Base-by-base conservation (phyloP, 2,888 invertebrate genomes). In the Plusia festucae region DNA sequence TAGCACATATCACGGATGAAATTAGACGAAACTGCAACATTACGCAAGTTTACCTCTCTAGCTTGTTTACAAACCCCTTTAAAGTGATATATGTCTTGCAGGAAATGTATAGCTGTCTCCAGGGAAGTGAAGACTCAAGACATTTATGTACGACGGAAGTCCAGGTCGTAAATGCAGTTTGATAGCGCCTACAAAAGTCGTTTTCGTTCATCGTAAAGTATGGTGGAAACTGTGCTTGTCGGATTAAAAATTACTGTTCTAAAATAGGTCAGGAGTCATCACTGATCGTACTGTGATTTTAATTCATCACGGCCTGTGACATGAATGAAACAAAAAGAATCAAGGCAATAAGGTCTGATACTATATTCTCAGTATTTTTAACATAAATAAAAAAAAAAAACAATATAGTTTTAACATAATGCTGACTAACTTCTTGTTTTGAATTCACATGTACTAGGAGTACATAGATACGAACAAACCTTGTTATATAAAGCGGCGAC, bases 1-100 rank as follows among this genome's bases (percentile, higher is more conserved):
- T n/a, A n/a, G n/a, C 55, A 49, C 1, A 58, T 59, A 58, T 63
- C 60, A 32, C 60, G 64, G 53, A 76, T 67, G n/a, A 67, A 78
- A 78, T 76, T 76, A 67, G 65, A 78, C 60, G 58, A 53, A 70
- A 76, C 63, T 75, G 67, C 68, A 55, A 59, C 76, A 60, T 75
- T 75, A 49, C 62, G 58, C 65, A 71, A 75, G 49, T 78, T 63
- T 70, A 75, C 75, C 79, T 74, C 59, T 27, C 63, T 24, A 34
- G 51, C 49, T 18, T 55, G 22, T 55, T 70, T 22, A 2, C 53
- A 64, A 65, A 59, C 76, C 53, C 66, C 61, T 76, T 73, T 60
- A 61, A 56, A 62, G 61, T 62, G 76, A 66, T 55, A 16, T 72
- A 53, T 63, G 60, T 63, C 67, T 53, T 69, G 60, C 51, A 69